phyloP scores from a whole-genome alignment of 1,140 invertebrate species.

The Harpegnathos saltator region DNA sequence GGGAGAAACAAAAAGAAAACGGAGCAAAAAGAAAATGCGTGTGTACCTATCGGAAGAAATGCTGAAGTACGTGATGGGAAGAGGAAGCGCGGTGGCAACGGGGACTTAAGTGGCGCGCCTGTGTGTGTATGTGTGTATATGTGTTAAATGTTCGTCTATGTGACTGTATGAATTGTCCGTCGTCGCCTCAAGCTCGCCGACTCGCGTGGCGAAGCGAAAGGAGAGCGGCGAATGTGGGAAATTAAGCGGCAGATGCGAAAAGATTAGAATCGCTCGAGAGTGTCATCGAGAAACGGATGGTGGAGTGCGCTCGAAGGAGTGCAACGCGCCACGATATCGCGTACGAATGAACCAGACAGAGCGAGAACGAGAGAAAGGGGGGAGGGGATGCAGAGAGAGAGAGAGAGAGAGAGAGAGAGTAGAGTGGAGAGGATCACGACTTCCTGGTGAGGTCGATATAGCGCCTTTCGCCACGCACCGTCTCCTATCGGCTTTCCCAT shows the following conservation, averaged over 20 bases:
- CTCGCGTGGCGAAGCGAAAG: not conserved
- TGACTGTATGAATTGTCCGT: not conserved
- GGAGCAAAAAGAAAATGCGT: conserved; percentile 24
- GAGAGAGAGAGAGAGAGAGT: too few relatives aligned
- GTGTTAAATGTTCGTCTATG: too few relatives aligned
- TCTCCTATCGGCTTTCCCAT: not conserved
- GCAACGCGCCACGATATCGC: conserved; percentile 20
- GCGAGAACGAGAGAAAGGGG: too few relatives aligned
- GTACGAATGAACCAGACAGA: conserved; percentile 21
- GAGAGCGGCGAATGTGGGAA: not conserved
- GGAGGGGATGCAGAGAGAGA: too few relatives aligned
- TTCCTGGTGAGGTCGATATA: conserved; percentile 26
- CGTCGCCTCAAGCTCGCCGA: conserved; percentile 1
- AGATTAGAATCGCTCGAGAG: conserved; percentile 37
- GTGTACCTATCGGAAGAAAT: not conserved
- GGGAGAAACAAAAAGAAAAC: conserved; percentile 49
- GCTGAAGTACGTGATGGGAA: too few relatives aligned
- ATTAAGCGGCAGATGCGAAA: conserved; percentile 21
- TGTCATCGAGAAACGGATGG: not conserved
- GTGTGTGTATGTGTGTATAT: not conserved
- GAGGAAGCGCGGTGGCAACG: not conserved
- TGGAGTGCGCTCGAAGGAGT: not conserved
- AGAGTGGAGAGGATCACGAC: not conserved
- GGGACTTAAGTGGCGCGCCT: not conserved
- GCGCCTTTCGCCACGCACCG: conserved; percentile 24